Evolutionary conservation across 2,113 vertebrate species (phyloP), one percentile per base, ranked within the genome.

Genomic region (Myotis davidii): DNA sequence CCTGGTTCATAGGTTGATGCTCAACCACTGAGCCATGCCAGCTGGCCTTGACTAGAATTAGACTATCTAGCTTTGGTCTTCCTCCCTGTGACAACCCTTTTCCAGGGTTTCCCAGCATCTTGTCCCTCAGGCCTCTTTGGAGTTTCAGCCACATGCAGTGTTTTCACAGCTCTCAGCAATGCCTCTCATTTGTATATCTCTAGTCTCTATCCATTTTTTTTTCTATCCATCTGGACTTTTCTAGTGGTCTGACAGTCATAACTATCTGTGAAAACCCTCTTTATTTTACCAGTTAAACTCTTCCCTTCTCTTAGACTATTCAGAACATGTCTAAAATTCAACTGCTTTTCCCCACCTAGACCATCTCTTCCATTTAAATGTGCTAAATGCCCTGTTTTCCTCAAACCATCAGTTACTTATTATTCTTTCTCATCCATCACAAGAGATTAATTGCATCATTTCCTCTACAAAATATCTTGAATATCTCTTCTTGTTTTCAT

Each of bases 191-290:
- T 83, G 12, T 13, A 0, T n/a, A 25, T 27, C 4, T 23, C 32
- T 67, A 59, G 6, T 82, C 7, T 13, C 77, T n/a, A 20, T 65
- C 37, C 59, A 12, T 61, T 25, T 56, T 50, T 50, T 56, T 56
- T 61, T 59, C 3, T 1, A 61, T 76, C 42, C 7, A 32, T 2
- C 27, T 64, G 42, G 34, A 39, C 7, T 7, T 72, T 73, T 65
- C 32, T 85, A 52, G 76, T 37, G 6, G 25, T 77, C 20, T 79
- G 4, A 29, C 64, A 76, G 27, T 67, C 13, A 45, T 65, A 70
- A 73, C 2, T 12, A 77, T 5, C 29, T 21, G 6, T 65, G 39
- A 92, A 94, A 92, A 96, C 95, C 61, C 37, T 94, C 34, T n/a
- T 93, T 73, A 69, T 37, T 87, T 39, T 85, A 94, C 77, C 20